phyloP scores from a whole-genome alignment of 2,113 vertebrate species.

The Picathartes gymnocephalus region DNA sequence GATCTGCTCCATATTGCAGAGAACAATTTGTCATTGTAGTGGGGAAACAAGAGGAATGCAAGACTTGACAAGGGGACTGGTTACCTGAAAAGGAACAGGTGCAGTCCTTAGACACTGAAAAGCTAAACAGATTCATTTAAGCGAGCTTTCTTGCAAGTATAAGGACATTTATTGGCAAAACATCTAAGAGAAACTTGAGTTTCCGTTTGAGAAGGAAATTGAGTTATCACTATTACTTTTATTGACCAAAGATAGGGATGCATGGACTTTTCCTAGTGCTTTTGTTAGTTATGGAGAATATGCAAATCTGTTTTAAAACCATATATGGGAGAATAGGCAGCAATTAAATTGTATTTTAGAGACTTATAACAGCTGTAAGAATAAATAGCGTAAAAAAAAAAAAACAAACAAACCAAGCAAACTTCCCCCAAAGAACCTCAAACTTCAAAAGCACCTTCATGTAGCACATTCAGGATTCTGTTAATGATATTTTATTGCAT shows the following conservation, averaged over 20 bases:
- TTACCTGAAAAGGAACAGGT: slow-evolving; percentile 31
- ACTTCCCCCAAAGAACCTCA: not conserved
- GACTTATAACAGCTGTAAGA: not conserved
- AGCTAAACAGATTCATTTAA: not conserved
- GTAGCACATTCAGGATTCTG: not conserved
- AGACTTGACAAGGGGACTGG: not conserved
- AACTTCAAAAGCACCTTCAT: not conserved
- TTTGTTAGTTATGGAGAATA: not conserved
- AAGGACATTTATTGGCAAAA: not conserved
- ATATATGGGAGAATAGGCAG: not conserved
- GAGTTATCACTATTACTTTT: not conserved
- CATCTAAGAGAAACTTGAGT: not conserved
- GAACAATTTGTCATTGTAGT: not conserved
- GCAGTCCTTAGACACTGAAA: not conserved
- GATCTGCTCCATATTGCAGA: rapidly evolving
- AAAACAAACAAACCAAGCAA: not conserved
- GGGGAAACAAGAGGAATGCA: not conserved
- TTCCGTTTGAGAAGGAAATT: not conserved
- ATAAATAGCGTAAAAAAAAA: not conserved
- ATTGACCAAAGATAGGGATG: not conserved
- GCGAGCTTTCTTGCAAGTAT: not conserved
- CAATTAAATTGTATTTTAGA: not conserved
- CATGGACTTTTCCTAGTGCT: not conserved
- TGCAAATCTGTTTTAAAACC: not conserved
- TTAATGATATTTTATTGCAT: not conserved